Evolutionary conservation across 2,797 vertebrate genomes (phyloP).

Genomic region (Apogon hyalosoma): DNA sequence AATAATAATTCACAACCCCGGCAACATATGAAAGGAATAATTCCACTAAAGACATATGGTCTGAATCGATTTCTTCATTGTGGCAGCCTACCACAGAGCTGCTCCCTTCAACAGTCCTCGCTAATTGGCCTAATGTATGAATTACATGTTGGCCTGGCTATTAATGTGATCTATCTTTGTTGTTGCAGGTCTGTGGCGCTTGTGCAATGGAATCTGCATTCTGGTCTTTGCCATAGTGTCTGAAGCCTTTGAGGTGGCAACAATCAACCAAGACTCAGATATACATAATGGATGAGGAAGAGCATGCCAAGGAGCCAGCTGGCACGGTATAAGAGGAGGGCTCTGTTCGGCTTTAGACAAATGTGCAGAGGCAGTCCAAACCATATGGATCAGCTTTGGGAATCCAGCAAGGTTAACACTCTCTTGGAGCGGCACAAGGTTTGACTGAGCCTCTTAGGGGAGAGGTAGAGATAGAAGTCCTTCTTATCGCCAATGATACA

Average conservation of each 20-base stretch:
- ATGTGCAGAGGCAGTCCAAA: constrained; percentile 62
- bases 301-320: constrained; percentile 67
- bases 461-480: constrained; percentile 42
- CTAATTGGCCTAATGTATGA: constrained; percentile 79
- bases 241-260: constrained; percentile 63
- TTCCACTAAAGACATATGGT: constrained; percentile 77
- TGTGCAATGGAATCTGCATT: constrained; percentile 36
- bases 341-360: constrained; percentile 69
- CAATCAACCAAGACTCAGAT: constrained; percentile 68
- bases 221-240: constrained; percentile 39
- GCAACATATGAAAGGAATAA: constrained; percentile 65
- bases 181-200: constrained; percentile 37
- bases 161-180: constrained; percentile 49
- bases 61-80: constrained; percentile 67
- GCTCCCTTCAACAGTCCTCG: constrained; percentile 47
- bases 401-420: constrained; percentile 65
- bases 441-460: constrained; percentile 55
- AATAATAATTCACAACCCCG: constrained; percentile 73
- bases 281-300: constrained; percentile 78
- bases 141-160: constrained; percentile 59
- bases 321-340: constrained; percentile 68
- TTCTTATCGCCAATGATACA: constrained; percentile 44
- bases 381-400: constrained; percentile 60
- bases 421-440: constrained; percentile 38
- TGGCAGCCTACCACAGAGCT: constrained; percentile 59